Evolutionary conservation across 2,888 invertebrate species (phyloP), one percentile per base, ranked within the genome.

Genomic region (Limenitis camilla): DNA sequence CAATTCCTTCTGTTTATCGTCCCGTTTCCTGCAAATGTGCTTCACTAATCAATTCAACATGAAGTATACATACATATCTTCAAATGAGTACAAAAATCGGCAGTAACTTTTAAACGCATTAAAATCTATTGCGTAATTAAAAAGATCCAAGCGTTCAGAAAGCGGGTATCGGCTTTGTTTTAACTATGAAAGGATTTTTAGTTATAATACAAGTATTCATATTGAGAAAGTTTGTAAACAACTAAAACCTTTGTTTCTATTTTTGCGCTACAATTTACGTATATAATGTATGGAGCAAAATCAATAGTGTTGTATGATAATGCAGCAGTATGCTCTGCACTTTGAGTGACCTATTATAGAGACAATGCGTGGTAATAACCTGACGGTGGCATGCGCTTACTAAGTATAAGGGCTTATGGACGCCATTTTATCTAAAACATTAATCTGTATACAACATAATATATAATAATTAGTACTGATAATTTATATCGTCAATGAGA

Each of bases 281-380:
- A 45, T 45, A 35, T 19, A 19, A 19, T 19, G 36, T 29, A 38
- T 29, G 36, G 38, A 45, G 45, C 29, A 45, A 45, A 45, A 44
- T 40, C 44, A 50, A 50, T 49, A 50, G 39, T 51, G 45, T 55
- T 56, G 53, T 56, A 56, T 58, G 51, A 51, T 51, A 56, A 56
- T 58, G 53, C 32, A 40, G 53, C 11, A 52, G 52, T 71, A 66
- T 68, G 68, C 71, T 56, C 49, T 55, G 71, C 73, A 67, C 66
- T 65, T 64, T 61, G 58, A 64, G 58, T 71, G 71, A 70, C 74
- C 78, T 73, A 76, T 77, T 76, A 78, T 74, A 70, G 72, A 62
- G 56, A 82, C 81, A 82, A 82, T 81, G 74, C 75, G 79, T 75
- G 81, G 76, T 79, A 80, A 81, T 78, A 81, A 80, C 79, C 79